Evolutionary conservation across 2,888 invertebrate species (phyloP).

Genomic region (Yponomeuta cagnagella): DNA sequence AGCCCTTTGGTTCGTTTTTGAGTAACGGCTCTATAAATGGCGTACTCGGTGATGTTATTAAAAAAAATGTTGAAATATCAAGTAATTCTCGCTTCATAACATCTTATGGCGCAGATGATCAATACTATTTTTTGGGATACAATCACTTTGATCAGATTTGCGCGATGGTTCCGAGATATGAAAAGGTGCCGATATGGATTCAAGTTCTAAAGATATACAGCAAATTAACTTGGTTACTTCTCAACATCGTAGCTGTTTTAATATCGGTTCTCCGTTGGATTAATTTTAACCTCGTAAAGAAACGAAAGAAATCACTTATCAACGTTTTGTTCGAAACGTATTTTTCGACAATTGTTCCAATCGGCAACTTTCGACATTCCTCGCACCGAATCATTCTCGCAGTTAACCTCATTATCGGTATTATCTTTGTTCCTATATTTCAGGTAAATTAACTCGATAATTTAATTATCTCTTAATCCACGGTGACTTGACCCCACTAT

Average conservation of each 20-base stretch:
- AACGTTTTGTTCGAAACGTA: constrained; percentile 3
- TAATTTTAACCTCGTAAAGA: background rate
- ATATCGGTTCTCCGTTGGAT: constrained; percentile 5
- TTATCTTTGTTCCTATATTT: constrained; percentile 13
- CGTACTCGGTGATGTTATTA: constrained; percentile 11
- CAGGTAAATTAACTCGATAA: constrained; percentile 11
- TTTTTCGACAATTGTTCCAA: constrained; percentile 11
- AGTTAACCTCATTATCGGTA: constrained; percentile 7
- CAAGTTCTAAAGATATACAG: constrained; percentile 9
- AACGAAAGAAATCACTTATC: background rate
- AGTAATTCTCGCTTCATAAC: constrained; percentile 16
- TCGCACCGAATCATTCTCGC: constrained; percentile 9
- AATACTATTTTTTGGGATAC: constrained; percentile 14
- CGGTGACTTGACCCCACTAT: background rate
- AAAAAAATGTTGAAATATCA: constrained; percentile 12
- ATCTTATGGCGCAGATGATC: constrained; percentile 11
- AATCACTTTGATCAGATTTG: constrained; percentile 14
- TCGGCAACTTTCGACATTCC: background rate
- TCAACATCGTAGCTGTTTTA: background rate
- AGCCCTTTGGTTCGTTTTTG: constrained; percentile 9
- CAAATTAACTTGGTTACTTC: constrained; percentile 7
- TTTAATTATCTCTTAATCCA: too few relatives aligned
- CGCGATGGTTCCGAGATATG: constrained; percentile 3
- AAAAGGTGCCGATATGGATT: constrained; percentile 11
- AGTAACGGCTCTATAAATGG: constrained; percentile 12